Evolutionary conservation across 2,113 vertebrate species (phyloP).

Genomic region (Mus pahari): DNA sequence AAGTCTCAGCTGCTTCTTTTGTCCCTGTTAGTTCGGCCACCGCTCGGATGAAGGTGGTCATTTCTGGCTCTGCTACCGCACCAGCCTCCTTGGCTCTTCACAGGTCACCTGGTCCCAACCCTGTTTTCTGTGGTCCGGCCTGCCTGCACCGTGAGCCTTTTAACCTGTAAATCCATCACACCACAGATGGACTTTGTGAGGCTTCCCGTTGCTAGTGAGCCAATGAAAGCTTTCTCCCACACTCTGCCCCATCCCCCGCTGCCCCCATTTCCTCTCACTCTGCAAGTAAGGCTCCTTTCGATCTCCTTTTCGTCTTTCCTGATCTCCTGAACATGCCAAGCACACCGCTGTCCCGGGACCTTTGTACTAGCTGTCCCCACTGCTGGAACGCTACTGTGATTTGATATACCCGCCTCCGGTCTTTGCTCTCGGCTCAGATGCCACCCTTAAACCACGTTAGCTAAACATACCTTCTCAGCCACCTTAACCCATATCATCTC

Average conservation of each 20-base stretch:
- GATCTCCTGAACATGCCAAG: not conserved
- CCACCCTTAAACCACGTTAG: not conserved
- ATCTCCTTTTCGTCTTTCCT: not conserved
- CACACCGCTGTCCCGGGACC: conserved; percentile 11
- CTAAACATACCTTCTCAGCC: not conserved
- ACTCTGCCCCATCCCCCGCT: not conserved
- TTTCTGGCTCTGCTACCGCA: not conserved
- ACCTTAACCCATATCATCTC: not conserved
- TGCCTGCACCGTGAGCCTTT: not conserved
- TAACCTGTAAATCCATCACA: not conserved
- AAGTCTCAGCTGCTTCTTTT: not conserved
- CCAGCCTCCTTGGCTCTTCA: not conserved
- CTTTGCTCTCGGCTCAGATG: not conserved
- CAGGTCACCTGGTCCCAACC: not conserved
- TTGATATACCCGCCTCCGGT: not conserved
- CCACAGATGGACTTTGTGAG: not conserved
- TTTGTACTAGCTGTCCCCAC: not conserved
- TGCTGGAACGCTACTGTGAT: not conserved
- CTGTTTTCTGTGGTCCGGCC: not conserved
- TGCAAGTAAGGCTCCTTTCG: not conserved
- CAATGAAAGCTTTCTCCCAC: not conserved
- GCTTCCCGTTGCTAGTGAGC: not conserved
- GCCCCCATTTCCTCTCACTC: not conserved
- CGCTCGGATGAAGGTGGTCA: not conserved
- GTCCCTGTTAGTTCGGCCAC: not conserved